Conservation (phyloP, 2,888 invertebrate genomes). For the Parnassius smintheus region DNA sequence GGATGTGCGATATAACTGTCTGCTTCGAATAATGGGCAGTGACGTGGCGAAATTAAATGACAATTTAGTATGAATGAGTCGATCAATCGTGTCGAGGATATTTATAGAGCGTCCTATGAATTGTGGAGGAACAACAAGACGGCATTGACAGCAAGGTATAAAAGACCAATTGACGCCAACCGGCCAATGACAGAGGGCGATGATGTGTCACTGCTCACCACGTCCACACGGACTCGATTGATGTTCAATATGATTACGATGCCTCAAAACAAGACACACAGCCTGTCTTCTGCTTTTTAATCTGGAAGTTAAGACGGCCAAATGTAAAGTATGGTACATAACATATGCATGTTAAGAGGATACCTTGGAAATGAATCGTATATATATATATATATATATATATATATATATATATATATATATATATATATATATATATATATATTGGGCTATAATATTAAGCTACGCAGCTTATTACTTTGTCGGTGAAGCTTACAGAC, state of each 20-base stretch:
- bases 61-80: slow-evolving; percentile 53
- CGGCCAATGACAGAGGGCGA: slow-evolving; percentile 46
- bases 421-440: no score
- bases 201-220: slow-evolving; percentile 21
- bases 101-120: slow-evolving; percentile 57
- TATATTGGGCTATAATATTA: no score
- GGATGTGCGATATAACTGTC: slow-evolving; percentile 1
- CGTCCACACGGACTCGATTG: slow-evolving; percentile 31
- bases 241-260: slow-evolving; percentile 28
- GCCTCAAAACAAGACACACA: slow-evolving; percentile 16
- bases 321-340: no score
- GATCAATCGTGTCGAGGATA: slow-evolving; percentile 49
- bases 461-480: no score
- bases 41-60: slow-evolving; percentile 22
- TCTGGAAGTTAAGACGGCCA: background rate
- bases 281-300: slow-evolving; percentile 6
- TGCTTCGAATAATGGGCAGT: slow-evolving; percentile 7
- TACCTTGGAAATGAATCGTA: no score
- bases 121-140: slow-evolving; percentile 58
- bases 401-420: no score
- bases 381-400: no score
- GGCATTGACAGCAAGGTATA: slow-evolving; percentile 45
- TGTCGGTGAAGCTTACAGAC: no score
- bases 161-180: slow-evolving; percentile 64
- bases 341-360: no score